These are phyloP conservation scores for Oryzias dopingdopingensis DNA, from an alignment of 2,797 vertebrate genomes.

Conservation along the genomic window DNA sequence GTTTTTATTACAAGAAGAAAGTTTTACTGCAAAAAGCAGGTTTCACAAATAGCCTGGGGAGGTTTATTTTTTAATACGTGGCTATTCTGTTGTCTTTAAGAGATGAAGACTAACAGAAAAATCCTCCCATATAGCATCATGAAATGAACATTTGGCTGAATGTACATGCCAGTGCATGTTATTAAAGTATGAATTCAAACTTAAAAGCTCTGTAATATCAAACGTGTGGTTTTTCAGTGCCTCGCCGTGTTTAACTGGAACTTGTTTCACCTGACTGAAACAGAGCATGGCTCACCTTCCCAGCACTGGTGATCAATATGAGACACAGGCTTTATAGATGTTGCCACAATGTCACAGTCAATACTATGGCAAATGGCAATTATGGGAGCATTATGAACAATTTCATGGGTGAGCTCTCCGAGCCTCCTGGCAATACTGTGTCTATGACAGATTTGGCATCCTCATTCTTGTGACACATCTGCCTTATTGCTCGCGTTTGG, in stretches of 20 bases:
- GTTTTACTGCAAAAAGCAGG: conserved; percentile 3
- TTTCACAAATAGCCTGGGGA: conserved; percentile 13
- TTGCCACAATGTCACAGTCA: conserved; percentile 70
- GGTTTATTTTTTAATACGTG: not conserved
- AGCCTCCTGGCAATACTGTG: conserved; percentile 66
- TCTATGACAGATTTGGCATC: conserved; percentile 69
- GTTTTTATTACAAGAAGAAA: conserved; percentile 2
- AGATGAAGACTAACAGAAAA: not conserved
- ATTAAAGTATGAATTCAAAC: conserved; percentile 28
- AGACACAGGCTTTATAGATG: conserved; percentile 54
- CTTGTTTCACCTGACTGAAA: conserved; percentile 30
- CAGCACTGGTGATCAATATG: conserved; percentile 60
- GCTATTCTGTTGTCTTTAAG: not conserved
- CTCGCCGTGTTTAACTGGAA: conserved; percentile 40
- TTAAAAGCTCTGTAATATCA: conserved; percentile 42
- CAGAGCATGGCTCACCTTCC: conserved; percentile 51
- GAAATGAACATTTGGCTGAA: conserved; percentile 18
- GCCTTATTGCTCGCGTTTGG: conserved; percentile 57
- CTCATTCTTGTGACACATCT: conserved; percentile 61
- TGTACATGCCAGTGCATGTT: conserved; percentile 11
- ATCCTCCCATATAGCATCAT: not conserved
- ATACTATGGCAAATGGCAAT: conserved; percentile 75
- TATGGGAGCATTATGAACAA: conserved; percentile 76
- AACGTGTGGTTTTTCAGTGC: conserved; percentile 21
- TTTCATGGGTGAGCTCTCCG: conserved; percentile 76